Base-by-base conservation (phyloP, 2,888 invertebrate genomes). In the Dryocosmus kuriphilus region DNA sequence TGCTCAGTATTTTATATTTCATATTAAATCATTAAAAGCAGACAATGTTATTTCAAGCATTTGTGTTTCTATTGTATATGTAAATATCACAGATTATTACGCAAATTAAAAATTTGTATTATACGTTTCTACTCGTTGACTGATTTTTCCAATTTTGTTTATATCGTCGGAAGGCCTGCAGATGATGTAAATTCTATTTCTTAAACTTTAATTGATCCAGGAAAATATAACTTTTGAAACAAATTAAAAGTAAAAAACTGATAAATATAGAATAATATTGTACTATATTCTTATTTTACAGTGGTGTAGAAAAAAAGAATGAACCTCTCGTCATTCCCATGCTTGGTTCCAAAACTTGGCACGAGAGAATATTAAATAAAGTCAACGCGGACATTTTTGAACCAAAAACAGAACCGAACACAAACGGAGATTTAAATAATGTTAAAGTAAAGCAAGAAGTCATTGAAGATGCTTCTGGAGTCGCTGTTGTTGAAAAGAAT, bases 291-390 rank as follows among this genome's bases (percentile, higher is more conserved):
- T 75, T 27, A 38, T 65, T 51, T 91, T 93, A 77, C 86, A 94
- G 95, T 77, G 94, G 93, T 30, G 93, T 94, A 84, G 91, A 92
- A 74, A 91, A 92, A 0, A 92, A 93, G 88, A 92, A 92, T 57
- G 90, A 92, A 65, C 94, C 94, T 0, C 90, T 96, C 16, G 91
- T 96, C 16, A 96, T 96, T 83, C 95, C 95, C 1, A 91, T 96
- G 91, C 77, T 89, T 38, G 88, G 89, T 22, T 86, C 89, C 0
- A 89, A 83, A 79, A 89, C 88, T 11, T 90, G 90, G 90, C 89
- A 88, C 19, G 89, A 90, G 77, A 88, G 90, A 83, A 90, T 90
- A 84, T 90, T 93, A 30, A 92, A 94, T 76, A 93, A 94, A 82
- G 93, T 90, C 62, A 91, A 93, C 67, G 93, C 92, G 41, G 90